These are phyloP conservation scores for Trachelipus rathkii DNA, from an alignment of 1,140 invertebrate genomes.

Conservation along the genomic window DNA sequence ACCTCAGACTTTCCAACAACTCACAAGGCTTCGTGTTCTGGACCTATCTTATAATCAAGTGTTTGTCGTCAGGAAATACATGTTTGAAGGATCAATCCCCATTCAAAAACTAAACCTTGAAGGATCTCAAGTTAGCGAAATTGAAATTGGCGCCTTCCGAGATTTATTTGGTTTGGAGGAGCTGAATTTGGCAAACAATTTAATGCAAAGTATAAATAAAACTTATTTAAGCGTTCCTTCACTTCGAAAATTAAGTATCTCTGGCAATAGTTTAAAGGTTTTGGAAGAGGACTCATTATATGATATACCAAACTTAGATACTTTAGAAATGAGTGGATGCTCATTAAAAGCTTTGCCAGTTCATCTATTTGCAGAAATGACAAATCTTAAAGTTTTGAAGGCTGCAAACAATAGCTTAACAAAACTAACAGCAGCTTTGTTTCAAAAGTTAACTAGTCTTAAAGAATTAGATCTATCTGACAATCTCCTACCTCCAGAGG, in stretches of 20 bases:
- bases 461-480: constrained; percentile 34
- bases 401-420: constrained; percentile 71
- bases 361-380: constrained; percentile 35
- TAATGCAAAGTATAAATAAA: constrained; percentile 69
- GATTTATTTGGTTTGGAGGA: constrained; percentile 63
- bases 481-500: constrained; percentile 31
- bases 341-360: constrained; percentile 73
- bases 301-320: constrained; percentile 68
- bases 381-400: constrained; percentile 71
- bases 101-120: constrained; percentile 58
- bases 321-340: constrained; percentile 70
- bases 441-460: constrained; percentile 33
- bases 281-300: constrained; percentile 62
- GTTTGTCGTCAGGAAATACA: constrained; percentile 48
- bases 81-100: constrained; percentile 60
- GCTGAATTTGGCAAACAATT: constrained; percentile 69
- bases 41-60: constrained; percentile 59
- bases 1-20: constrained; percentile 47
- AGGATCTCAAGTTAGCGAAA: constrained; percentile 59
- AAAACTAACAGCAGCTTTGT: constrained; percentile 29
- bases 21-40: constrained; percentile 55
- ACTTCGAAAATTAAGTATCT: constrained; percentile 58
- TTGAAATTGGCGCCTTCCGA: constrained; percentile 62
- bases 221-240: constrained; percentile 65
- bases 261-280: constrained; percentile 67